These are phyloP conservation scores for Theristus sp. DNA, from an alignment of 2,888 invertebrate genomes.

Conservation along the genomic window DNA sequence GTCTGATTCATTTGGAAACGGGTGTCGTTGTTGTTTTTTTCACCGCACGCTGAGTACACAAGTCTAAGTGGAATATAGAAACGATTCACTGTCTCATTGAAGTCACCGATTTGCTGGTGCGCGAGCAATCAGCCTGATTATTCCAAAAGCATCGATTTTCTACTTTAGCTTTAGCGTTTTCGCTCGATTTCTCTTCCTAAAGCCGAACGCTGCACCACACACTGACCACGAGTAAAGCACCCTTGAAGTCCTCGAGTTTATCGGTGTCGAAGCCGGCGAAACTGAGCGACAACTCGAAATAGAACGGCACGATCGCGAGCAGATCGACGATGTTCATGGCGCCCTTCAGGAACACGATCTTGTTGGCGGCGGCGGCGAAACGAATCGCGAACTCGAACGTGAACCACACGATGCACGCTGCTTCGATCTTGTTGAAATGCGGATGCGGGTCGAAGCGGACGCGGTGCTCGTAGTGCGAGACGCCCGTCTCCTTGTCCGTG, in stretches of 20 bases:
- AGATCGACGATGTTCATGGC: not conserved
- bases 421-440: not conserved
- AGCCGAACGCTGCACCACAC: too few relatives aligned
- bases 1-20: too few relatives aligned
- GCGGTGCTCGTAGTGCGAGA: not conserved
- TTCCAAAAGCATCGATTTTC: too few relatives aligned
- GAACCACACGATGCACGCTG: slow-evolving; percentile 17
- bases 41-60: too few relatives aligned
- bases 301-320: slow-evolving; percentile 1
- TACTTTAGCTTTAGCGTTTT: too few relatives aligned
- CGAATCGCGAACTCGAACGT: slow-evolving; percentile 23
- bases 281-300: not conserved
- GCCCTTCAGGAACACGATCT: not conserved
- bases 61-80: too few relatives aligned
- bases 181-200: too few relatives aligned
- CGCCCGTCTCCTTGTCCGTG: too few relatives aligned
- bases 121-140: too few relatives aligned
- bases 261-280: not conserved
- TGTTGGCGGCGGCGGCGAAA: not conserved
- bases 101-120: too few relatives aligned
- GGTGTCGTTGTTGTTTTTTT: too few relatives aligned
- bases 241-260: not conserved
- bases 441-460: not conserved
- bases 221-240: not conserved
- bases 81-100: too few relatives aligned